Evolutionary conservation across 2,888 invertebrate species (phyloP), one percentile per base, ranked within the genome.

Genomic region (Orthonychiurus folsomi): DNA sequence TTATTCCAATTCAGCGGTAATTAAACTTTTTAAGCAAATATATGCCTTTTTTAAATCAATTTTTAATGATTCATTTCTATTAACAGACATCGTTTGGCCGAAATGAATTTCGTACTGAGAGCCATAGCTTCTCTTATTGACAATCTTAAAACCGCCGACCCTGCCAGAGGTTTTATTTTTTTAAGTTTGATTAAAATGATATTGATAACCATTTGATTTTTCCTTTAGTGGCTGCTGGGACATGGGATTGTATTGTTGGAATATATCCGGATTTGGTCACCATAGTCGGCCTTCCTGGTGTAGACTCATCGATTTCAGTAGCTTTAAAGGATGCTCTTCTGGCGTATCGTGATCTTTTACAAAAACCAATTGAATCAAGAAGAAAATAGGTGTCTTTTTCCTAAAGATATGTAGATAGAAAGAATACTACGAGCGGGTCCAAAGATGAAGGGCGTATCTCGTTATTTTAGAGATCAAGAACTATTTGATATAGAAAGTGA

Each of bases 81-180:
- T 76, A 79, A 66, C 77, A 93, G 94, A 79, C 92, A 93, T 76
- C 84, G 94, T 66, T 81, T 95, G 67, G 92, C 94, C 2, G 95
- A 96, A 80, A 93, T 96, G 78, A 92, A 93, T 57, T 95, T 95
- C 78, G 95, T 95, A 26, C 78, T 96, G 61, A 93, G 94, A 78
- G 95, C 95, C 61, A 86, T 95, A 61, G 90, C 93, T 37, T 94
- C 95, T 0, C 81, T 96, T 53, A 86, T 94, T 3, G 85, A 89
- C 59, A 92, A 94, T 2, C 85, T 96, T 82, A 93, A 94, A 78
- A 91, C 89, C 75, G 93, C 93, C 50, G 89, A 93, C 21, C 82
- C 86, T 58, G 86, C 86, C 61, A 92, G 92, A 82, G 86, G 88
- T 88, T 80, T 75, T 66, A 66, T 60, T 52, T 60, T 18, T 1